phyloP scores from a whole-genome alignment of 2,797 vertebrate species.

The Pseudomugil gertrudae region DNA sequence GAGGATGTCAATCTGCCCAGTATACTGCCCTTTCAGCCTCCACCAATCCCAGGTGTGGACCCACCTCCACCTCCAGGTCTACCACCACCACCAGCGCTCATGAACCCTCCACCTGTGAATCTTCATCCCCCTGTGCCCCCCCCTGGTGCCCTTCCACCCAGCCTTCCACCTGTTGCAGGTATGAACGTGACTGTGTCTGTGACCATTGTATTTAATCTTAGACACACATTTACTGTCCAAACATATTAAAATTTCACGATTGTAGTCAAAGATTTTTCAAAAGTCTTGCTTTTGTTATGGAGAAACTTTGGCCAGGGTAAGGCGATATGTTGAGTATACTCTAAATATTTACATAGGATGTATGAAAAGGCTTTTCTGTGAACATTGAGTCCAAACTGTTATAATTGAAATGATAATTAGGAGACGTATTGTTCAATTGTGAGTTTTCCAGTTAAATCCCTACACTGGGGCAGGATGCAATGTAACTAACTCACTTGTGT shows the following conservation, averaged over 20 bases:
- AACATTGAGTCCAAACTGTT: too few species aligned
- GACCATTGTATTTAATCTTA: background rate
- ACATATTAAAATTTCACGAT: background rate
- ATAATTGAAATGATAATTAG: too few species aligned
- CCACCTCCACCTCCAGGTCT: slow-evolving; percentile 91
- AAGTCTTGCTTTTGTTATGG: background rate
- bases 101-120: slow-evolving; percentile 90
- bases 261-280: background rate
- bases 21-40: slow-evolving; percentile 94
- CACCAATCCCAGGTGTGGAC: slow-evolving; percentile 92
- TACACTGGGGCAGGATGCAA: too few species aligned
- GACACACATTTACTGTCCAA: background rate
- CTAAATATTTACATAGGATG: too few species aligned
- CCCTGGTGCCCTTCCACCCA: slow-evolving; percentile 91
- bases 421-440: too few species aligned
- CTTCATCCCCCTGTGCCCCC: slow-evolving; percentile 93
- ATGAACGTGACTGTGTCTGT: slow-evolving; percentile 22
- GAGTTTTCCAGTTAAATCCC: too few species aligned
- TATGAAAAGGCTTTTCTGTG: too few species aligned
- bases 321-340: too few species aligned
- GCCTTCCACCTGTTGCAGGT: slow-evolving; percentile 95
- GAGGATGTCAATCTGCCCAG: slow-evolving; percentile 96
- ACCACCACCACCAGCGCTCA: slow-evolving; percentile 90
- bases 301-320: too few species aligned
- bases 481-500: too few species aligned